Conservation (phyloP, 2,888 invertebrate genomes). For the Thymelicus lineola region DNA sequence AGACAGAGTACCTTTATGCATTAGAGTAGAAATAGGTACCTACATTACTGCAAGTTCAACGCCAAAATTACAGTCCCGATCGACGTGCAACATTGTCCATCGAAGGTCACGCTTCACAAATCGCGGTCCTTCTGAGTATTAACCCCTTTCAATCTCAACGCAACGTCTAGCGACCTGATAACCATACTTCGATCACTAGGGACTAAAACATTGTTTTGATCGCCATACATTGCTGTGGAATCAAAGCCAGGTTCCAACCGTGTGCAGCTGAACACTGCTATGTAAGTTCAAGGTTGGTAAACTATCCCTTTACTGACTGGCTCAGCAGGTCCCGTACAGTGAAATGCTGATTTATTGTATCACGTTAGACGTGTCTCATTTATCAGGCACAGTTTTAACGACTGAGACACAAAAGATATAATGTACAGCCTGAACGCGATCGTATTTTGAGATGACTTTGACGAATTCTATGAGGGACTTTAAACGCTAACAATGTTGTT, state of each 20-base stretch:
- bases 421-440: slow-evolving; percentile 58
- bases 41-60: slow-evolving; percentile 41
- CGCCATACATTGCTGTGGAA: slow-evolving; percentile 52
- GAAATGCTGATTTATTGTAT: slow-evolving; percentile 68
- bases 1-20: background rate
- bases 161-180: slow-evolving; percentile 32
- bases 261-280: slow-evolving; percentile 38
- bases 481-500: slow-evolving; percentile 38
- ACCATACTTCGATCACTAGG: slow-evolving; percentile 1
- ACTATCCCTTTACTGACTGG: slow-evolving; percentile 31
- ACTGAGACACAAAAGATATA: slow-evolving; percentile 65
- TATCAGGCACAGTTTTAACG: slow-evolving; percentile 71
- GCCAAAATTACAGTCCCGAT: slow-evolving; percentile 48
- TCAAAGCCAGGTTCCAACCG: slow-evolving; percentile 34
- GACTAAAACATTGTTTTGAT: background rate
- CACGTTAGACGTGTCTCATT: slow-evolving; percentile 71
- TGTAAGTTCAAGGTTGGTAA: slow-evolving; percentile 24
- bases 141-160: slow-evolving; percentile 54
- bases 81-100: slow-evolving; percentile 52
- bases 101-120: slow-evolving; percentile 61
- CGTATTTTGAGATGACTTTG: slow-evolving; percentile 67
- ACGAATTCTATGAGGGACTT: slow-evolving; percentile 56
- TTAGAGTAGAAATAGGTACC: slow-evolving; percentile 3
- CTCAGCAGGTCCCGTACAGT: slow-evolving; percentile 52
- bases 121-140: slow-evolving; percentile 55